These are phyloP conservation scores for Conus canariensis DNA, from an alignment of 2,888 invertebrate species.

Conservation along the genomic window DNA sequence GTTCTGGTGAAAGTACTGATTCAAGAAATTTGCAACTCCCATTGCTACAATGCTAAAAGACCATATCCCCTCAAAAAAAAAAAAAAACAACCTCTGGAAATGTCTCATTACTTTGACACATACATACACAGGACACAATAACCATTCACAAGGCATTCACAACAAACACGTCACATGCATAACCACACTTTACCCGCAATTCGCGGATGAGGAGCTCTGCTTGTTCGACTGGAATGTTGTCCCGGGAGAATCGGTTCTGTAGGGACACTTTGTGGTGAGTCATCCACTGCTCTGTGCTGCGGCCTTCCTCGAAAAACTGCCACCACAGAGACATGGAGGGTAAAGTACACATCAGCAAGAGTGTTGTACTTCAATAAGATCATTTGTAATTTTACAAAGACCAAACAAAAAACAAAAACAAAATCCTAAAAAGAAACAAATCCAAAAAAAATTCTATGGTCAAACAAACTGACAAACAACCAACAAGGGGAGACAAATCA, in stretches of 20 bases:
- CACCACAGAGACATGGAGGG: not conserved
- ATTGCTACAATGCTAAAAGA: no score
- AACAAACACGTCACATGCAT: not conserved
- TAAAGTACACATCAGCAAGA: not conserved
- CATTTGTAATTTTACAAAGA: no score
- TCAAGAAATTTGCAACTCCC: no score
- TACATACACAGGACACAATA: no score
- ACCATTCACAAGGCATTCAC: no score
- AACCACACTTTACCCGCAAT: constrained; percentile 82
- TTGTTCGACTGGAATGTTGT: constrained; percentile 95
- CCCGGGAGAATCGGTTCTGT: constrained; percentile 94
- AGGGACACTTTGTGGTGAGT: constrained; percentile 87
- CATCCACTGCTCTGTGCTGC: constrained; percentile 95
- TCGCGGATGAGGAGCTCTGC: constrained; percentile 95
- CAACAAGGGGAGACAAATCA: no score
- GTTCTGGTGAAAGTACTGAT: no score
- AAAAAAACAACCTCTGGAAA: no score
- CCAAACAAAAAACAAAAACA: no score
- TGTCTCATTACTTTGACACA: no score
- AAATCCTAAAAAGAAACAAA: not conserved
- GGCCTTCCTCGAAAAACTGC: constrained; percentile 92
- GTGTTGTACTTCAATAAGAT: no score
- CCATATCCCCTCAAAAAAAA: no score
- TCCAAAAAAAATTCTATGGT: not conserved
- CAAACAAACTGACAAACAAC: not conserved